Evolutionary conservation across 2,113 vertebrate genomes (phyloP).

Genomic region (Pelmatolapia mariae): DNA sequence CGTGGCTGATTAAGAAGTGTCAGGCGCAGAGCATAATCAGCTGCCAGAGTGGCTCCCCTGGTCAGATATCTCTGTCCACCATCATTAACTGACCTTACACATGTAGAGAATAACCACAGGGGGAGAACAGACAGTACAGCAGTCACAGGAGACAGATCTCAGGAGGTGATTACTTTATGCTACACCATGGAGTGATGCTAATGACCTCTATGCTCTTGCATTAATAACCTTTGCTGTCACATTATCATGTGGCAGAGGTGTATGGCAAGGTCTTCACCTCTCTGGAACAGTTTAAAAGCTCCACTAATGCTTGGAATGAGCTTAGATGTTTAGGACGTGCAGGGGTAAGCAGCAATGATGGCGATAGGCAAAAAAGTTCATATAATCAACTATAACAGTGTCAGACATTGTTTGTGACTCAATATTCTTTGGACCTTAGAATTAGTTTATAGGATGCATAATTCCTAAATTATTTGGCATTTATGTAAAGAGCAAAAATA

Average conservation of each 20-base stretch:
- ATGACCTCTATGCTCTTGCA: constrained; percentile 78
- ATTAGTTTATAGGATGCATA: background rate
- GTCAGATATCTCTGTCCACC: constrained; percentile 67
- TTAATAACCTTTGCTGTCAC: constrained; percentile 73
- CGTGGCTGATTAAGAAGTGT: constrained; percentile 66
- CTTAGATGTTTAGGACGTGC: constrained; percentile 28
- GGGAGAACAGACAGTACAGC: constrained; percentile 61
- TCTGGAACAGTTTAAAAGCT: constrained; percentile 47
- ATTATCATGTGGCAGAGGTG: constrained; percentile 63
- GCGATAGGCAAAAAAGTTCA: background rate
- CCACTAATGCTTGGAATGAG: constrained; percentile 13
- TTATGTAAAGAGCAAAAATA: background rate
- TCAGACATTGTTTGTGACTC: background rate
- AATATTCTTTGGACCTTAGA: background rate
- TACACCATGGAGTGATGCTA: constrained; percentile 72
- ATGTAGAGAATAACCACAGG: constrained; percentile 58
- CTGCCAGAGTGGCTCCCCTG: constrained; percentile 49
- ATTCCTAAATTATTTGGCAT: background rate
- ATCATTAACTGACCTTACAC: constrained; percentile 74
- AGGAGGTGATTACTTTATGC: constrained; percentile 74
- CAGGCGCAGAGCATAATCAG: constrained; percentile 46
- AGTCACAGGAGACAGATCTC: constrained; percentile 62
- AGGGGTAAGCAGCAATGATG: background rate
- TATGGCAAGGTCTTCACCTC: constrained; percentile 51
- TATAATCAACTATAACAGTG: background rate